Percentiles rank a stretch among this genome's conserved stretches.
phyloP scores from a whole-genome alignment of 37 sponge, comb jelly and placozoan species.

The Chondrosia reniformis region DNA sequence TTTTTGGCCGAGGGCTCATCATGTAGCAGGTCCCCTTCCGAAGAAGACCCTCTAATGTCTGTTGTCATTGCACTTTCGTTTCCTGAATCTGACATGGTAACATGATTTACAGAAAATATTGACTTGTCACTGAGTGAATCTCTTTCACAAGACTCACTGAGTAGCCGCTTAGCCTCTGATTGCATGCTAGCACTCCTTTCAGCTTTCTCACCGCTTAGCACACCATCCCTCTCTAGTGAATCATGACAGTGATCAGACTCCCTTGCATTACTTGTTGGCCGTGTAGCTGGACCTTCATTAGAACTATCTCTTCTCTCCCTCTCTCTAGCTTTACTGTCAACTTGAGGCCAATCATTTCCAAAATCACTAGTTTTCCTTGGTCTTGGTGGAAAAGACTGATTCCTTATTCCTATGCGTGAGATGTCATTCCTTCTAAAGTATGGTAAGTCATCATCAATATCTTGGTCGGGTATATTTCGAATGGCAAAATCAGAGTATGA shows the following conservation, averaged over 20 bases:
- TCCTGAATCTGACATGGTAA: slow-evolving; percentile 3
- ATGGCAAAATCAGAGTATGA: background rate
- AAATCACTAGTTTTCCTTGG: background rate
- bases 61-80: slow-evolving; percentile 13
- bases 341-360: background rate
- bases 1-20: background rate
- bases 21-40: slow-evolving; percentile 6
- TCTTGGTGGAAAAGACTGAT: background rate
- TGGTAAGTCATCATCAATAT: background rate
- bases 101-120: background rate
- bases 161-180: background rate
- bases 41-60: slow-evolving; percentile 16
- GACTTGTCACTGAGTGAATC: slow-evolving; percentile 14
- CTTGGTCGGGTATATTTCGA: background rate
- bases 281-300: background rate
- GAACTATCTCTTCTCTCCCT: background rate
- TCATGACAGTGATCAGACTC: background rate
- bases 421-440: background rate
- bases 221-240: background rate
- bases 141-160: slow-evolving; percentile 2
- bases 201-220: background rate
- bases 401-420: slow-evolving; percentile 1
- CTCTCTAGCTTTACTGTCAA: too few species aligned
- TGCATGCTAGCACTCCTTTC: background rate
- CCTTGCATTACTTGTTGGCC: background rate